These are phyloP conservation scores for Cactoblastis cactorum DNA, from an alignment of 2,888 invertebrate genomes.

Conservation along the genomic window DNA sequence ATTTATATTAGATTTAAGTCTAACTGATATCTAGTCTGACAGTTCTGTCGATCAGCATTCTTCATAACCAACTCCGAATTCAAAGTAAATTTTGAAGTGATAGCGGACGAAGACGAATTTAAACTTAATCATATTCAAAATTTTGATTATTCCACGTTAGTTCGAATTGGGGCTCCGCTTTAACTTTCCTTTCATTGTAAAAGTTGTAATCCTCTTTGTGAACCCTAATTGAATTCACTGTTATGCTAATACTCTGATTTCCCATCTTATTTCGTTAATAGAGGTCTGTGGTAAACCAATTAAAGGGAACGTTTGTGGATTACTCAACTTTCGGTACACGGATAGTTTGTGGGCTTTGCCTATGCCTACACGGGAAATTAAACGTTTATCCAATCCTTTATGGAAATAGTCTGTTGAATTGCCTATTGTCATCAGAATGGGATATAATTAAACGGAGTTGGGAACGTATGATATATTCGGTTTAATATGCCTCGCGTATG, in stretches of 20 bases:
- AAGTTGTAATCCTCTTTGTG: constrained; percentile 80
- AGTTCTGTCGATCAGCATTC: constrained; percentile 7
- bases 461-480: constrained; percentile 33
- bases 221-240: constrained; percentile 78
- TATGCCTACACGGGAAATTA: constrained; percentile 51
- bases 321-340: constrained; percentile 67
- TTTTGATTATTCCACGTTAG: constrained; percentile 74
- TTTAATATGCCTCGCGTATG: constrained; percentile 32
- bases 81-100: constrained; percentile 19
- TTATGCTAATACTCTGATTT: constrained; percentile 80
- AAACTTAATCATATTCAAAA: constrained; percentile 60
- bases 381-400: constrained; percentile 47
- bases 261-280: constrained; percentile 79
- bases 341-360: constrained; percentile 59
- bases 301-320: constrained; percentile 75
- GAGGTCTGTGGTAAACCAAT: constrained; percentile 77
- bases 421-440: constrained; percentile 30
- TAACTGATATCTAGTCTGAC: constrained; percentile 5
- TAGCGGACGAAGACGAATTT: constrained; percentile 48
- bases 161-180: constrained; percentile 63
- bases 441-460: constrained; percentile 28
- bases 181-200: constrained; percentile 76
- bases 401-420: constrained; percentile 37
- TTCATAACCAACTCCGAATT: constrained; percentile 5
- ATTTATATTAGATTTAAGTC: constrained; percentile 6